These are phyloP conservation scores for Akabosia matsudoensis DNA, from an alignment of 1,140 invertebrate species.

Conservation along the genomic window DNA sequence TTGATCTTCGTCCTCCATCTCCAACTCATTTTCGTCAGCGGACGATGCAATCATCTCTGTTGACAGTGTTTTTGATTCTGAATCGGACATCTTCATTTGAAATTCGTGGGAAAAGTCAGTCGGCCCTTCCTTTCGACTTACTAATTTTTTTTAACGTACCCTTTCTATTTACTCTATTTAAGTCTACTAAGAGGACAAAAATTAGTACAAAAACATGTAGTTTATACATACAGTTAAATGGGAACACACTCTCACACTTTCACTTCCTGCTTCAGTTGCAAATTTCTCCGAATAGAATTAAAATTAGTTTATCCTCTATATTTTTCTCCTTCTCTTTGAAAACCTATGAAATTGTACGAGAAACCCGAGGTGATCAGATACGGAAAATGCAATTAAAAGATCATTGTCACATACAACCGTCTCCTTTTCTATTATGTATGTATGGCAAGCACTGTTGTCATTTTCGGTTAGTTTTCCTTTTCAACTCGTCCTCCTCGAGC, in stretches of 20 bases:
- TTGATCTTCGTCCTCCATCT: slow-evolving; percentile 43
- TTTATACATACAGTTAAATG: background rate
- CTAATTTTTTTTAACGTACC: too few species aligned
- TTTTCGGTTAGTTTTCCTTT: too few species aligned
- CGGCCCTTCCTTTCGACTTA: too few species aligned
- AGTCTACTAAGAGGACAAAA: too few species aligned
- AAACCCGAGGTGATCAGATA: background rate
- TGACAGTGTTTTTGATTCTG: slow-evolving; percentile 39
- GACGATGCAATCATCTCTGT: slow-evolving; percentile 30
- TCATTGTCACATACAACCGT: slow-evolving; percentile 2
- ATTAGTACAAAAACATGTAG: too few species aligned
- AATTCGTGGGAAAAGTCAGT: too few species aligned
- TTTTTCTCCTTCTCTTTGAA: background rate
- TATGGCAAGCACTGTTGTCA: background rate
- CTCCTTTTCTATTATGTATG: background rate
- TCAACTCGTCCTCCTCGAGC: background rate
- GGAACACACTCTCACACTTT: background rate
- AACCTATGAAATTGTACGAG: background rate
- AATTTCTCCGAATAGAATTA: too few species aligned
- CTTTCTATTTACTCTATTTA: too few species aligned
- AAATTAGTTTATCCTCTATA: too few species aligned
- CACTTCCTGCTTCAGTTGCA: too few species aligned
- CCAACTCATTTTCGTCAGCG: slow-evolving; percentile 41
- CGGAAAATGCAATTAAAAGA: slow-evolving; percentile 22
- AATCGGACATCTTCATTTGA: slow-evolving; percentile 46